Percentiles rank a stretch among this genome's conserved stretches.
Evolutionary conservation across 2,113 vertebrate species (phyloP).

Genomic region (Trichomycterus rosablanca): DNA sequence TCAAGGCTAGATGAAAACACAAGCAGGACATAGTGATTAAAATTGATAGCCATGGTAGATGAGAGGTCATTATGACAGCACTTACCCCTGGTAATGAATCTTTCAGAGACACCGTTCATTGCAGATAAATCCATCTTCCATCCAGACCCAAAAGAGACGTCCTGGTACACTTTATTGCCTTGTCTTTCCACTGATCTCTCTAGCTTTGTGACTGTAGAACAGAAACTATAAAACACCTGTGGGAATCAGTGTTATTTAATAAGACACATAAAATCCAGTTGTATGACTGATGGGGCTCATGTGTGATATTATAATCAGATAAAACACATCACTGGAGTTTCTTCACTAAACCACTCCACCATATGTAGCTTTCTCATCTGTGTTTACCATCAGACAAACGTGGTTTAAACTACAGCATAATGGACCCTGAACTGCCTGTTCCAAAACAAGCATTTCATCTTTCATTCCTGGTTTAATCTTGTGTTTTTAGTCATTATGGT

Average conservation of each 20-base stretch:
- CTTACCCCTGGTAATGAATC: constrained; percentile 31
- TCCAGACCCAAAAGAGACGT: constrained; percentile 6
- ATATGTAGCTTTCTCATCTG: constrained; percentile 38
- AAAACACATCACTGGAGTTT: constrained; percentile 18
- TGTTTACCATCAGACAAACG: constrained; percentile 16
- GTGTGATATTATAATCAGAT: constrained; percentile 22
- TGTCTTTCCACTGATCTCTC: no score
- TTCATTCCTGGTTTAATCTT: no score
- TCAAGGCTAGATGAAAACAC: constrained; percentile 27
- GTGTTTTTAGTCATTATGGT: no score
- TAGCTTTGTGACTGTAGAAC: constrained; percentile 3
- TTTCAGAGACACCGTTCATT: constrained; percentile 24
- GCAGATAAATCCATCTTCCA: neutral
- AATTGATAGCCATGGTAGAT: constrained; percentile 9
- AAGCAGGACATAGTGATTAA: constrained; percentile 22
- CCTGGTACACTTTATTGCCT: neutral
- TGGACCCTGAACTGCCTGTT: neutral
- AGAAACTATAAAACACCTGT: constrained; percentile 28
- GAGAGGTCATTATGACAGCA: constrained; percentile 24
- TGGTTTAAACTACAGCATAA: no score
- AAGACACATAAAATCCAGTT: constrained; percentile 23
- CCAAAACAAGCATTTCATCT: neutral
- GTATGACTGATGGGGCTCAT: constrained; percentile 20
- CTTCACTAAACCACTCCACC: constrained; percentile 20
- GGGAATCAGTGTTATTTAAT: constrained; percentile 28